Conservation (phyloP, 2,113 vertebrate genomes). For the Nesogale talazaci region DNA sequence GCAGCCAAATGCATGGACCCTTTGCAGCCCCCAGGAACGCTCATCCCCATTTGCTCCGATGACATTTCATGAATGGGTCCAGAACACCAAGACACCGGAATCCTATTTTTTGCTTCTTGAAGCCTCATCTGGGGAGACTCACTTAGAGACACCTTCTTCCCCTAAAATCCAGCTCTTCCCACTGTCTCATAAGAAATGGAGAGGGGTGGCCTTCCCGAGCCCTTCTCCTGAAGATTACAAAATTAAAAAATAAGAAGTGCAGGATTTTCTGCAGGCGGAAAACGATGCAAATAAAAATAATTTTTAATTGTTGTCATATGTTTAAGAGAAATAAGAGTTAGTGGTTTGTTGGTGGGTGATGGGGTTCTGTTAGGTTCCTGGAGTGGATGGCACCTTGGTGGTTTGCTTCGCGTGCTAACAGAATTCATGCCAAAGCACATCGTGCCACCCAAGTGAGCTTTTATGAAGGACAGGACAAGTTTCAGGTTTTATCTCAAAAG, state of each 20-base stretch:
- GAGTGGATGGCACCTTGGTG: no score
- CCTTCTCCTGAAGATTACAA: background rate
- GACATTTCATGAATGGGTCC: background rate
- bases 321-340: background rate
- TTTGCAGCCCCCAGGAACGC: background rate
- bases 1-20: background rate
- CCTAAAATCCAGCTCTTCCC: background rate
- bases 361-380: no score
- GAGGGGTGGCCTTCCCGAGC: background rate
- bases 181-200: background rate
- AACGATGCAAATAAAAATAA: constrained; percentile 61
- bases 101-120: background rate
- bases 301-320: background rate
- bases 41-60: background rate
- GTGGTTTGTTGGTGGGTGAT: background rate
- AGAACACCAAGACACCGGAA: background rate
- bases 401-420: no score
- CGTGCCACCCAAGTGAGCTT: no score
- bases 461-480: no score
- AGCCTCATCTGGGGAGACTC: background rate
- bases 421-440: no score
- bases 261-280: constrained; percentile 63
- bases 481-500: no score
- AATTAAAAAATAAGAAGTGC: background rate
- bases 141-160: background rate